phyloP scores from a whole-genome alignment of 2,113 vertebrate species.

The Rhodinocichla rosea region DNA sequence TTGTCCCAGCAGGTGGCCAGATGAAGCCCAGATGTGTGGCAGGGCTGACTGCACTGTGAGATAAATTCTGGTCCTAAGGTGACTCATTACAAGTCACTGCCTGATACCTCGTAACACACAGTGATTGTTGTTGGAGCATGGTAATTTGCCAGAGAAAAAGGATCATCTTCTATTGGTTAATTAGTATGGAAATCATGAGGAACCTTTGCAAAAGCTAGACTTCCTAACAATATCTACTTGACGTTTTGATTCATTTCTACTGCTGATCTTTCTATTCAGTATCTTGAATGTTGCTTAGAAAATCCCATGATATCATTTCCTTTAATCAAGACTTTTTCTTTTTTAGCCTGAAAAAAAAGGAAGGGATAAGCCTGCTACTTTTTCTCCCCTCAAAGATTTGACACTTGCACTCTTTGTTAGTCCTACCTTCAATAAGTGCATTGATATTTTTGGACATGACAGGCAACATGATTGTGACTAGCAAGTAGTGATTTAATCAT shows the following conservation, averaged over 20 bases:
- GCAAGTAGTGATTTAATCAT: constrained; percentile 53
- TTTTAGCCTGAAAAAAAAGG: not conserved
- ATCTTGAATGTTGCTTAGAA: not conserved
- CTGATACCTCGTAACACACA: not conserved
- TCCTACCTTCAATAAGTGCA: constrained; percentile 15
- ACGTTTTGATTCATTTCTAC: constrained; percentile 19
- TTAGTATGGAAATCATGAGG: constrained; percentile 14
- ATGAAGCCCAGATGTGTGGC: not conserved
- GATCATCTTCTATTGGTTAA: not conserved
- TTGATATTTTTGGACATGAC: constrained; percentile 46
- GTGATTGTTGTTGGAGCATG: not conserved
- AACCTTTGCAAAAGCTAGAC: not conserved
- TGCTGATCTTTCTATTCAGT: not conserved
- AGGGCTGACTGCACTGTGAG: not conserved
- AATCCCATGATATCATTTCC: constrained; percentile 46
- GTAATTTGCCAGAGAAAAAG: not conserved
- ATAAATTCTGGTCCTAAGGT: not conserved
- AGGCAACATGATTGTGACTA: not conserved
- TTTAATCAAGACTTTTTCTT: constrained; percentile 21
- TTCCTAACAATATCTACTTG: not conserved
- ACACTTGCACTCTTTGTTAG: not conserved
- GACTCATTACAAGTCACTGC: not conserved
- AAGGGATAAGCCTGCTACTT: not conserved
- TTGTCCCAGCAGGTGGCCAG: not conserved
- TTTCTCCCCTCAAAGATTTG: not conserved